Evolutionary conservation across 2,113 vertebrate species (phyloP), one percentile per base, ranked within the genome.

Genomic region (Cromileptes altivelis): DNA sequence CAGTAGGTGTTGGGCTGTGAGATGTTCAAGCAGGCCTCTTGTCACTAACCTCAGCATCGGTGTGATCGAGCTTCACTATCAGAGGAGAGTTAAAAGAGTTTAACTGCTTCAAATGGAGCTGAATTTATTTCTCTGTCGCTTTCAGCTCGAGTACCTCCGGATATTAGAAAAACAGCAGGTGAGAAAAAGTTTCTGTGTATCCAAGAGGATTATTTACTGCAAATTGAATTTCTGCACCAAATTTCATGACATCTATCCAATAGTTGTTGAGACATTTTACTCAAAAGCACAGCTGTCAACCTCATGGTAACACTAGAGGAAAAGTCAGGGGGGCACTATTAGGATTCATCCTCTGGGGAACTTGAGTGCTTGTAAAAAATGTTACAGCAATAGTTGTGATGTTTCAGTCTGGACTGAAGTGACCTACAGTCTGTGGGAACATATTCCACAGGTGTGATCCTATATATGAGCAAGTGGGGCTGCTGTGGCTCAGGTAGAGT

Each of bases 81-180:
- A 23, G 33, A 17, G 23, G 4, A 52, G 56, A 13, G 6, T 37
- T 37, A 37, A 37, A 7, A 37, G 6, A 37, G 33, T 37, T 37
- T 37, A 73, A 27, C 23, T 52, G 45, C 56, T 13, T 78, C 23
- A 71, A 71, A 23, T 33, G 21, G 37, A 71, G 64, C 57, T 56
- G 17, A 47, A 27, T 45, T 19, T 0, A 25, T 68, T 50, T 50
- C 12, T 52, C 27, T 17, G 15, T 15, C 10, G 2, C 19, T 25
- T 49, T 70, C 37, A 27, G 57, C 49, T 62, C 7, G 1, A 47
- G 23, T 25, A 3, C 52, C 25, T 70, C 21, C 25, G 14, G 40
- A 70, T 27, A 25, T 49, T 56, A 33, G 30, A 13, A 30, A 63
- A 67, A 40, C 15, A 27, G 65, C 64, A 69, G 45, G 15, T 18